These are phyloP conservation scores for Tinea pellionella DNA, from an alignment of 2,888 invertebrate species.

Conservation along the genomic window DNA sequence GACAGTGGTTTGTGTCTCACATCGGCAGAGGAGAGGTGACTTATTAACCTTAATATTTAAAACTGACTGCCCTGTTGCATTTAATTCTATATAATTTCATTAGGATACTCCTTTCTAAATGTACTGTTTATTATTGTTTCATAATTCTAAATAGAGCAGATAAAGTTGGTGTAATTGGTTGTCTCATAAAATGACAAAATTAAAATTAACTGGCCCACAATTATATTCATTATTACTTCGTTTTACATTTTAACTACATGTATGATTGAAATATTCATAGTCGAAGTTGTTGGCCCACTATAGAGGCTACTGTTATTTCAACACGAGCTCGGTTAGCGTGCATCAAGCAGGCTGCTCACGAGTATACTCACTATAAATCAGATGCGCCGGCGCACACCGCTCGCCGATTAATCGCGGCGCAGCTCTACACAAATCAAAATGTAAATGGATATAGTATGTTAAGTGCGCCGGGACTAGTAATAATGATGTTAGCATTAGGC, in stretches of 20 bases:
- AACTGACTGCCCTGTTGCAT: no score
- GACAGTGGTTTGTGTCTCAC: no score
- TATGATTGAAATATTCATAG: slow-evolving; percentile 4
- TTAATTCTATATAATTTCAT: no score
- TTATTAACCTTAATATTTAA: no score
- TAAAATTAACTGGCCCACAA: not conserved
- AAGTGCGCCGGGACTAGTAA: slow-evolving; percentile 64
- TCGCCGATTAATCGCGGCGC: slow-evolving; percentile 60
- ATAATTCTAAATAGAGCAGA: not conserved
- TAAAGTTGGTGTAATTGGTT: not conserved
- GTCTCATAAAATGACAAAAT: not conserved
- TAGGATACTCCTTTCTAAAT: no score
- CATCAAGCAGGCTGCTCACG: slow-evolving; percentile 2
- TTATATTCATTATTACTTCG: not conserved
- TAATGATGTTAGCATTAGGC: slow-evolving; percentile 71
- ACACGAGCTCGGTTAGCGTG: slow-evolving; percentile 11
- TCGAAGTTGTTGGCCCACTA: slow-evolving; percentile 5
- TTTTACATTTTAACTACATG: not conserved
- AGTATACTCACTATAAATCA: slow-evolving; percentile 38
- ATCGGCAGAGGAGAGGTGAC: no score
- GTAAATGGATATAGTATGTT: slow-evolving; percentile 68
- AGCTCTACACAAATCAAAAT: slow-evolving; percentile 67
- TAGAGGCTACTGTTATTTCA: slow-evolving; percentile 12
- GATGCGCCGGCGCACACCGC: slow-evolving; percentile 44
- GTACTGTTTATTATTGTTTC: not conserved